Conservation (phyloP, 2,797 vertebrate genomes). For the Enteromius unitaeniatus region DNA sequence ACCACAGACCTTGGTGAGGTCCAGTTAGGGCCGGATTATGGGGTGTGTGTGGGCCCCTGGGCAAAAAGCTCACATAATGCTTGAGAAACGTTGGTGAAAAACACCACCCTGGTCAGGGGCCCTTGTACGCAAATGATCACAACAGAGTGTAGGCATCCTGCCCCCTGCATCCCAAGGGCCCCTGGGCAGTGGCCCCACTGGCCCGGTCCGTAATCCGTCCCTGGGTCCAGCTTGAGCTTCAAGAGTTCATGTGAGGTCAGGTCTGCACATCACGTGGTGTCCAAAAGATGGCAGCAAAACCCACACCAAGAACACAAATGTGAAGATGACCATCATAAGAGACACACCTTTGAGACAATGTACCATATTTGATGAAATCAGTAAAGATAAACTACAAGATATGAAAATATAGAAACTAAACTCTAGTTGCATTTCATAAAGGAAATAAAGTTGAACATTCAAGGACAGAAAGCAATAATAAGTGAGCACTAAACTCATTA, state of each 20-base stretch:
- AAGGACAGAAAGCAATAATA: not conserved
- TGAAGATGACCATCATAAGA: not conserved
- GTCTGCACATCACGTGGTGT: not conserved
- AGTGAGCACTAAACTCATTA: not conserved
- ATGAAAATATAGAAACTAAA: not conserved
- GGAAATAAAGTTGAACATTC: not conserved
- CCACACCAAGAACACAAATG: not conserved
- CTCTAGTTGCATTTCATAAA: not conserved
- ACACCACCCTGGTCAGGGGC: too few relatives aligned
- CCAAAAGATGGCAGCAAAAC: constrained; percentile 12
- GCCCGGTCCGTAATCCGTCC: too few relatives aligned
- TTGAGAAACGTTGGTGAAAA: too few relatives aligned
- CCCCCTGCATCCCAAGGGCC: too few relatives aligned
- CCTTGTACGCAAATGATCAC: too few relatives aligned
- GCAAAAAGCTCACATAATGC: too few relatives aligned
- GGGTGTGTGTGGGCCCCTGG: too few relatives aligned
- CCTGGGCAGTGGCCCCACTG: too few relatives aligned
- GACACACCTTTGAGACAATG: not conserved
- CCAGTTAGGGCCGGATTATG: too few relatives aligned
- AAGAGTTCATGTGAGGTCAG: constrained; percentile 3
- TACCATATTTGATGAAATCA: not conserved
- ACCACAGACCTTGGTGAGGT: not conserved
- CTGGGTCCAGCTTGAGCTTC: not conserved
- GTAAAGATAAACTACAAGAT: not conserved
- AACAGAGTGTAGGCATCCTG: too few relatives aligned